Evolutionary conservation across 1,140 invertebrate genomes (phyloP), one percentile per base, ranked within the genome.

Genomic region (Saccostrea echinata): DNA sequence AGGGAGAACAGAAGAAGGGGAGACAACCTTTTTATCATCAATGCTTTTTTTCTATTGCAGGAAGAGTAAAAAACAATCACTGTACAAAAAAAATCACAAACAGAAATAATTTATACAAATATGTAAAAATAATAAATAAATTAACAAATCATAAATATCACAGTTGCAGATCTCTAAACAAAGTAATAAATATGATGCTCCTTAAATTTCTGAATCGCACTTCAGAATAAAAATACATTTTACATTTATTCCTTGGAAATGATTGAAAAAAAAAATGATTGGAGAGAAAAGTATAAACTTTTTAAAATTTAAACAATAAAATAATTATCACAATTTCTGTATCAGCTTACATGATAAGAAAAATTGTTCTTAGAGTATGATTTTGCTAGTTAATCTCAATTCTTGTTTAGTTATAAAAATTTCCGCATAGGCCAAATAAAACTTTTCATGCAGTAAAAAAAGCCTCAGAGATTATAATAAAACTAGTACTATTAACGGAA

Each of bases 141-240:
- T 76, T 30, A 76, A 61, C 27, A 76, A 24, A 76, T 30, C 24
- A 76, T 27, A 27, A 76, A 76, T 76, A 76, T 76, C 68, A 76
- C 68, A 76, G 68, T 30, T 33, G 16, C 55, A 61, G 18, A 61
- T 61, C n/a, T 61, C 18, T 61, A 21, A 61, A 61, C 18, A 61
- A 18, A 57, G 13, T 18, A 61, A 61, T 61, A 61, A 21, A 61
- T 61, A n/a, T n/a, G n/a, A 21, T 61, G 18, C 18, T 16, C 55
- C 55, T 61, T 61, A 61, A 18, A 61, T n/a, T 18, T 61, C 18
- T 61, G 16, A 21, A 57, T 61, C 3, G 6, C 55, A 61, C 4
- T n/a, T n/a, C 13, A 18, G 18, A n/a, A 21, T 21, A n/a, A 61
- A 21, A 18, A 21, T 2, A 18, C 18, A 18, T 21, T 21, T 21